Conservation (phyloP, 2,113 vertebrate species). For the Hippocampus comes region DNA sequence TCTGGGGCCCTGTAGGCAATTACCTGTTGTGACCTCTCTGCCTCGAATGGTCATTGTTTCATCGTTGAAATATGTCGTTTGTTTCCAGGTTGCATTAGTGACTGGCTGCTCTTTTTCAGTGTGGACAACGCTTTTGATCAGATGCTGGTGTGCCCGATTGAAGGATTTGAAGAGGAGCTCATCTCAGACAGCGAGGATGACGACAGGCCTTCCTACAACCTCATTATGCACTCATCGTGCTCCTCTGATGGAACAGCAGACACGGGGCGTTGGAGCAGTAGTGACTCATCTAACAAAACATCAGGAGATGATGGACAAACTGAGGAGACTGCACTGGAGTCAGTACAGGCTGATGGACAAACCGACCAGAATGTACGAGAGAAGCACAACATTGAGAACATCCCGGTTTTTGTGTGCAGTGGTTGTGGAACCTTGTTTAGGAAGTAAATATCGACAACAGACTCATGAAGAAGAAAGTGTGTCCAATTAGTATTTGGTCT, state of each 20-base stretch:
- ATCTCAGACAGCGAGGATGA: constrained; percentile 9
- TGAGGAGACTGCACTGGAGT: background rate
- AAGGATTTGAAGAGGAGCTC: constrained; percentile 14
- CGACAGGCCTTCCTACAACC: background rate
- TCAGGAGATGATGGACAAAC: background rate
- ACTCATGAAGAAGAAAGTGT: background rate
- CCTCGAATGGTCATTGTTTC: background rate
- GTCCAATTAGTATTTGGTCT: too few relatives aligned
- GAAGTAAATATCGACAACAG: background rate
- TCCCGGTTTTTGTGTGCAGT: constrained; percentile 3
- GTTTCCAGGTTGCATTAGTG: background rate
- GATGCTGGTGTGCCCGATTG: constrained; percentile 6
- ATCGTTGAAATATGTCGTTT: background rate
- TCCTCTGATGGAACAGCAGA: background rate
- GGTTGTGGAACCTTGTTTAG: background rate
- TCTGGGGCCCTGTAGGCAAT: too few relatives aligned
- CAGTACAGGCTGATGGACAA: background rate
- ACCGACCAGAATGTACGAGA: background rate
- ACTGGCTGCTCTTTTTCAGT: background rate
- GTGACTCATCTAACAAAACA: background rate
- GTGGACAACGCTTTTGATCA: constrained; percentile 11
- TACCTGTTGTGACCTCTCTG: too few relatives aligned
- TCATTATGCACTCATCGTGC: constrained; percentile 1
- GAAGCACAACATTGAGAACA: background rate
- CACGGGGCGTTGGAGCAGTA: background rate